Evolutionary conservation across 2,888 invertebrate species (phyloP), one percentile per base, ranked within the genome.

Genomic region (Tetragonisca angustula): DNA sequence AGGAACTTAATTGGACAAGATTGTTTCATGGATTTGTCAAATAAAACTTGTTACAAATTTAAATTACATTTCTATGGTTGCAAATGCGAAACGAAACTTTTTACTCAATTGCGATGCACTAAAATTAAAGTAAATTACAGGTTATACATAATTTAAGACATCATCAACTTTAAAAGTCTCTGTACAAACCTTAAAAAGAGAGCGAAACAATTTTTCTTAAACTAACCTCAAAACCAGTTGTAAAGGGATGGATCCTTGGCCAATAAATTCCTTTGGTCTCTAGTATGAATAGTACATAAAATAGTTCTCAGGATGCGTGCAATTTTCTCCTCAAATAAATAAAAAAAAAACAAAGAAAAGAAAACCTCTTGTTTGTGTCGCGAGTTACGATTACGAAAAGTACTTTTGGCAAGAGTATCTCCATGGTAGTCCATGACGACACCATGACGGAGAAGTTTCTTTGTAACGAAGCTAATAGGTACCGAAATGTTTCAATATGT

Each of bases 391-490:
- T 69, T 24, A 59, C n/a, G 32, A 13, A 65, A 64, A 71, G 67
- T 36, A 43, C 79, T 74, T 32, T 32, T 67, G 64, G 50, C 67
- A 52, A 36, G 27, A 36, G 17, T 75, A 52, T 69, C 54, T 32
- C 36, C 62, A 49, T 36, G 69, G 24, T 72, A 52, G 52, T 76
- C 69, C 69, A 83, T 75, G 74, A 84, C 83, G 78, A 77, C 70
- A 27, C 74, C 64, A 52, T 49, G n/a, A 17, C 27, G 43, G 43
- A 9, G 52, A 70, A 49, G 13, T 71, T 54, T 61, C 50, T 68
- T 61, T 67, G 70, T 74, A 75, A 81, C 27, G 56, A 68, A 83
- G 61, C 68, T 69, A 69, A 64, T 36, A 61, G 32, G 17, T 70
- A 61, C 49, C 64, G 50, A 70, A 71, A 68, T 56, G 76, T 49